These are phyloP conservation scores for Protobothrops flavoviridis DNA, from an alignment of 2,113 vertebrate species.

Conservation along the genomic window DNA sequence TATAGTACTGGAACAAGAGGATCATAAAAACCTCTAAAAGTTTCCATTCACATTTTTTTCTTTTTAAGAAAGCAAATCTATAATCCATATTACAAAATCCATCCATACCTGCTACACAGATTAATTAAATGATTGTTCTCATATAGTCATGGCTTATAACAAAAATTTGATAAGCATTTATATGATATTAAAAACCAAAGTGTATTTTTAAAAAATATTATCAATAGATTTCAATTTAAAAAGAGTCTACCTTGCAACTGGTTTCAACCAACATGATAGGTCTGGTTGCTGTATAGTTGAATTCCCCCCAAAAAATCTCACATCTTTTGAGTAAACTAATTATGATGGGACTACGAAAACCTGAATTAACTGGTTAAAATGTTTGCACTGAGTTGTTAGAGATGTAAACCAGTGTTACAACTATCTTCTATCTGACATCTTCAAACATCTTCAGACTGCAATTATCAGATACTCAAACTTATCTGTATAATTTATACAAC, in stretches of 20 bases:
- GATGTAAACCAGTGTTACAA: no score
- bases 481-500: no score
- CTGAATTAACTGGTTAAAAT: no score
- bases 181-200: constrained; percentile 23
- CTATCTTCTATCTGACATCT: no score
- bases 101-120: constrained; percentile 30
- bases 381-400: no score
- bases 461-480: no score
- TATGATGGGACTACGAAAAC: no score
- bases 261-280: fast-evolving
- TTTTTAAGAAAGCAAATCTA: not conserved
- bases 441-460: no score
- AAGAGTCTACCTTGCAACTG: not conserved
- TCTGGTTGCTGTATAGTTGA: not conserved
- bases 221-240: constrained; percentile 19
- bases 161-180: constrained; percentile 23
- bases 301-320: not conserved
- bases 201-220: constrained; percentile 2
- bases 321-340: not conserved
- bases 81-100: constrained; percentile 38
- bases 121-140: constrained; percentile 25
- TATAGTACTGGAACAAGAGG: constrained; percentile 37
- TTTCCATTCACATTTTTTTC: constrained; percentile 23
- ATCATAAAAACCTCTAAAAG: constrained; percentile 4
- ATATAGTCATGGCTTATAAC: constrained; percentile 21